Conservation (phyloP, 2,888 invertebrate species). For the Parthenolecanium corni region DNA sequence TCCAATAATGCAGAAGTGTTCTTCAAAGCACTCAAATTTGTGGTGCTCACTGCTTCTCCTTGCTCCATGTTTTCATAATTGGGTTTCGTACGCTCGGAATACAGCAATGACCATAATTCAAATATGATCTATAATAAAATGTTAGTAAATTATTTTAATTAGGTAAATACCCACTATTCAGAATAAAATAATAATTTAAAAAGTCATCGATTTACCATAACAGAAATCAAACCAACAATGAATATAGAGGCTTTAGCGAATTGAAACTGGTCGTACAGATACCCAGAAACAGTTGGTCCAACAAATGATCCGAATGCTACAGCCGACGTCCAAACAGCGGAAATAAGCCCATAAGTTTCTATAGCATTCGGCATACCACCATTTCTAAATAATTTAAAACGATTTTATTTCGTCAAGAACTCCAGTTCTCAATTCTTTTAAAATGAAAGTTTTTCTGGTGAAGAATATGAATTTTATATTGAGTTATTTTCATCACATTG, state of each 20-base stretch:
- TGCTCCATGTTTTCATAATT: neutral
- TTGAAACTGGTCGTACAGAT: constrained; percentile 59
- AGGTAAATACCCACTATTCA: neutral
- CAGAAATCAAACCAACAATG: constrained; percentile 51
- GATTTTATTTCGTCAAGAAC: neutral
- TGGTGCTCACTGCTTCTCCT: neutral
- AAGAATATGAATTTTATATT: no score
- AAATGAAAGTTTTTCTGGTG: no score
- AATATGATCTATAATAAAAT: constrained; percentile 2
- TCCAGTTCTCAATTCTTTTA: neutral
- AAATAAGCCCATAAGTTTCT: constrained; percentile 78
- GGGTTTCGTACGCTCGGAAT: no score
- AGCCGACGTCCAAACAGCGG: constrained; percentile 81
- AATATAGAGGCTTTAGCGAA: constrained; percentile 60
- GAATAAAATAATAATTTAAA: neutral
- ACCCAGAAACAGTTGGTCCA: constrained; percentile 64
- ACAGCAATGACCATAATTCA: neutral
- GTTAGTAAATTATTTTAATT: neutral
- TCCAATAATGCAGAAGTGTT: neutral
- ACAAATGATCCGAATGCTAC: constrained; percentile 80
- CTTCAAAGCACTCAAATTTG: neutral
- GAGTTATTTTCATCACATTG: no score
- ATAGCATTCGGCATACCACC: constrained; percentile 70
- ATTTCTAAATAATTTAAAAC: constrained; percentile 41
- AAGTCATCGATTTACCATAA: constrained; percentile 47